A percentile compares a stretch with the other conserved stretches of the same genome.
phyloP scores from a whole-genome alignment of 2,888 invertebrate species.

The Ctena decussata region DNA sequence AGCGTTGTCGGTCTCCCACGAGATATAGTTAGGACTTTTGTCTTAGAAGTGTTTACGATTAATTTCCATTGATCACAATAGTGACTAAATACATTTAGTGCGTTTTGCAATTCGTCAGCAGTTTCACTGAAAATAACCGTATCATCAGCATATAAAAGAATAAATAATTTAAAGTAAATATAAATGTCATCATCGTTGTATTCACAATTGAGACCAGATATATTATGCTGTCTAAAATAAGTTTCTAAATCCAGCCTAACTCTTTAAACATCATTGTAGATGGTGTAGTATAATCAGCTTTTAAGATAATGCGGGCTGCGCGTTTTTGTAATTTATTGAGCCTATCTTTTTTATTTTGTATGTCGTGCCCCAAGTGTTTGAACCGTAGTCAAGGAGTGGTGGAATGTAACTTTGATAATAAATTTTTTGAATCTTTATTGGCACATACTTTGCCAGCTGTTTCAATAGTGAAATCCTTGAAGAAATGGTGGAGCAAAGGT shows the following conservation, averaged over 20 bases:
- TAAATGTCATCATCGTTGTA: neutral
- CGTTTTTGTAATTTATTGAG: too few species aligned
- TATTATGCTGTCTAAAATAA: neutral
- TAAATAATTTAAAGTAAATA: neutral
- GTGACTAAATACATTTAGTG: conserved; percentile 11
- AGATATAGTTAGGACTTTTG: conserved; percentile 12
- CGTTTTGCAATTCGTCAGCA: neutral
- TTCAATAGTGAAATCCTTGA: too few species aligned
- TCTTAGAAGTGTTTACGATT: conserved; percentile 16
- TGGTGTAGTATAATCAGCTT: too few species aligned
- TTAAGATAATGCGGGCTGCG: too few species aligned
- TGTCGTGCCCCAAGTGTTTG: too few species aligned
- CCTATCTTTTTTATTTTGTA: too few species aligned
- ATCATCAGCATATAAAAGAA: conserved; percentile 37
- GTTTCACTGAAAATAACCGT: conserved; percentile 32
- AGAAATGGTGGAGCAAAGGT: too few species aligned
- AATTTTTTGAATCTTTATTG: too few species aligned
- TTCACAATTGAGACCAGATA: neutral
- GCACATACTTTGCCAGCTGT: too few species aligned
- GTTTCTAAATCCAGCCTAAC: conserved; percentile 9
- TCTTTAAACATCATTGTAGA: neutral
- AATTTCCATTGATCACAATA: conserved; percentile 42
- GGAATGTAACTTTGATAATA: too few species aligned
- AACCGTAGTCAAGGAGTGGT: too few species aligned
- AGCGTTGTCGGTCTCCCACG: neutral